Percentiles rank a stretch among this genome's conserved stretches.
These are phyloP conservation scores for Drosophila stalkeri DNA, from an alignment of 2,888 invertebrate species.

Conservation along the genomic window DNA sequence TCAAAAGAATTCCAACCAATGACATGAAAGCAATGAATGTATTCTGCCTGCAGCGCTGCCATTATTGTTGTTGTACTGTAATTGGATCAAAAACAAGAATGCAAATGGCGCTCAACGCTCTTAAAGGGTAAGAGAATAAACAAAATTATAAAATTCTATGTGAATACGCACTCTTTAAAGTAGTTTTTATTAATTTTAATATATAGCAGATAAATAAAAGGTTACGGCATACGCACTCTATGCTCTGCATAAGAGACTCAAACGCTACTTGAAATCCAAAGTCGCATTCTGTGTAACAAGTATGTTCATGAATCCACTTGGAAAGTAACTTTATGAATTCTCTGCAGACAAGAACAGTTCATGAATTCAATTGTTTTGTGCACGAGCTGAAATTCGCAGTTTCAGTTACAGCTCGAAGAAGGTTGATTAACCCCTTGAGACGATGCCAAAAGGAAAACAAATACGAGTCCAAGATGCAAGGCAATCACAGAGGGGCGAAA, in stretches of 20 bases:
- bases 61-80: not conserved
- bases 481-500: slow-evolving; percentile 4
- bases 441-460: slow-evolving; percentile 39
- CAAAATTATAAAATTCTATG: not conserved
- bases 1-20: slow-evolving; percentile 1
- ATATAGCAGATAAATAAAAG: too few relatives aligned
- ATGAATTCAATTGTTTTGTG: slow-evolving; percentile 51
- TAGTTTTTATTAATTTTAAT: too few relatives aligned
- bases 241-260: not conserved
- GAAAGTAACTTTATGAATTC: slow-evolving; percentile 39
- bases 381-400: slow-evolving; percentile 34
- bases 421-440: slow-evolving; percentile 74
- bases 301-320: slow-evolving; percentile 38
- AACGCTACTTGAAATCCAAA: not conserved
- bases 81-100: not conserved
- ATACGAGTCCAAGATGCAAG: slow-evolving; percentile 38
- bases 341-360: slow-evolving; percentile 27
- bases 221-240: too few relatives aligned
- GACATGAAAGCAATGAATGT: not conserved
- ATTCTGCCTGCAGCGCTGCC: not conserved
- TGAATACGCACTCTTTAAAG: not conserved
- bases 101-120: not conserved
- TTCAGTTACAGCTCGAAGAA: slow-evolving; percentile 42
- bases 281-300: slow-evolving; percentile 30
- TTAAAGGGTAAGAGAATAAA: not conserved